phyloP scores from a whole-genome alignment of 2,797 vertebrate species.

The Leuciscus waleckii region DNA sequence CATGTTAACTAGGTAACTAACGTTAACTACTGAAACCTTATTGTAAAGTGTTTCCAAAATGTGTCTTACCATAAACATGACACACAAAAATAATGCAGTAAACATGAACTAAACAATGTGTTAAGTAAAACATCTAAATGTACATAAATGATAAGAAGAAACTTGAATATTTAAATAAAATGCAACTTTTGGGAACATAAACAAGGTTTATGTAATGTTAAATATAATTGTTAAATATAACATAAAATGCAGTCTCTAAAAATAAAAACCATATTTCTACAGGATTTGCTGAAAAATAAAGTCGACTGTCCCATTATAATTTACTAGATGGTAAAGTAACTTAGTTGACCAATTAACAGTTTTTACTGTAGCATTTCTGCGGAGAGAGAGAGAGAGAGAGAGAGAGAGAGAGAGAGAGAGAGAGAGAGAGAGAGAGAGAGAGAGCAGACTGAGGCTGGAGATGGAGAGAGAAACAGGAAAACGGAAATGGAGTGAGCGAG shows the following conservation, averaged over 20 bases:
- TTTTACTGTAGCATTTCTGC: background rate
- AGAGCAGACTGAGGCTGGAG: slow-evolving; percentile 55
- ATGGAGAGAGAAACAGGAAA: slow-evolving; percentile 56
- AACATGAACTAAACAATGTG: too few species aligned
- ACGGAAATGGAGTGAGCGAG: slow-evolving; percentile 43
- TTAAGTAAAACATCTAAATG: too few species aligned
- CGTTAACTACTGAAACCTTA: too few species aligned
- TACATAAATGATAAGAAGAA: too few species aligned
- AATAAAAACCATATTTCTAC: background rate
- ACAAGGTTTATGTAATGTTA: too few species aligned
- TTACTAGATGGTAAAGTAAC: background rate
- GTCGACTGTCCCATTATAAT: background rate
- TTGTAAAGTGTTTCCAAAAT: background rate
- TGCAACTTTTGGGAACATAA: background rate
- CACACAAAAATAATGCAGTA: too few species aligned
- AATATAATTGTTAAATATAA: background rate
- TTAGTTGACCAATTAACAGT: background rate
- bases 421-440: background rate
- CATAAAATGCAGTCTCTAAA: background rate
- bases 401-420: background rate
- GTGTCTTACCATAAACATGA: background rate
- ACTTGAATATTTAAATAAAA: background rate
- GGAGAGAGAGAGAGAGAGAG: slow-evolving; percentile 6
- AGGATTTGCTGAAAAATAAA: background rate
- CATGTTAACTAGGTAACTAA: too few species aligned